phyloP scores from a whole-genome alignment of 2,888 invertebrate species.

The Scaptomyza polygonia region DNA sequence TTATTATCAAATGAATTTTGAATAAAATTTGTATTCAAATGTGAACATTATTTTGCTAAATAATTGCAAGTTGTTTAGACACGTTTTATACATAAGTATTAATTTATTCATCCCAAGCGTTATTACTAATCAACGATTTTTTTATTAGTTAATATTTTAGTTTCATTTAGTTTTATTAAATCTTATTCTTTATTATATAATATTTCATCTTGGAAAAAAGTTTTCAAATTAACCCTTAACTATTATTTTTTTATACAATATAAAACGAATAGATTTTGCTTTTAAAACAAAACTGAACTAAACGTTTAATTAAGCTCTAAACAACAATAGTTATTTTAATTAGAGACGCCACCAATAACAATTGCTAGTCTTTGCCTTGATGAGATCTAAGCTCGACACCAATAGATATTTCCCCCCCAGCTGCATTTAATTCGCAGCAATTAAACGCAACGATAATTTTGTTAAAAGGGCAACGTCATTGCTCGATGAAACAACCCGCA shows the following conservation, averaged over 20 bases:
- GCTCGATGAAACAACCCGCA: constrained; percentile 47
- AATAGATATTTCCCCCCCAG: constrained; percentile 19
- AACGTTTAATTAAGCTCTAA: constrained; percentile 15
- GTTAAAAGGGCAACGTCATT: constrained; percentile 55
- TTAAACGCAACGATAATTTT: constrained; percentile 18
- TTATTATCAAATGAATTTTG: background rate
- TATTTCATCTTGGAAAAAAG: no score
- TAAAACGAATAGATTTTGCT: background rate
- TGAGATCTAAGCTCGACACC: constrained; percentile 7
- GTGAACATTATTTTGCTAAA: background rate
- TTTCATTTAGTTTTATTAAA: background rate
- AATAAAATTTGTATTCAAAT: background rate
- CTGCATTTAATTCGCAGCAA: constrained; percentile 28
- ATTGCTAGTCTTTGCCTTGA: constrained; percentile 7
- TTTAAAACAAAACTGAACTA: constrained; percentile 7
- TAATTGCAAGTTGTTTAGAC: background rate
- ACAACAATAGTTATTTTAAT: constrained; percentile 37
- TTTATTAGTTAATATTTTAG: background rate
- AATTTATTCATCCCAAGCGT: background rate
- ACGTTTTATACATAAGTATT: background rate
- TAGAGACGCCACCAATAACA: constrained; percentile 45
- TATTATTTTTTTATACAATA: background rate
- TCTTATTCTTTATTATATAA: no score
- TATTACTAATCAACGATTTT: background rate
- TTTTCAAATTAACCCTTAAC: no score